Base-by-base conservation (phyloP, 2,113 vertebrate genomes). In the Siphamia tubifer region DNA sequence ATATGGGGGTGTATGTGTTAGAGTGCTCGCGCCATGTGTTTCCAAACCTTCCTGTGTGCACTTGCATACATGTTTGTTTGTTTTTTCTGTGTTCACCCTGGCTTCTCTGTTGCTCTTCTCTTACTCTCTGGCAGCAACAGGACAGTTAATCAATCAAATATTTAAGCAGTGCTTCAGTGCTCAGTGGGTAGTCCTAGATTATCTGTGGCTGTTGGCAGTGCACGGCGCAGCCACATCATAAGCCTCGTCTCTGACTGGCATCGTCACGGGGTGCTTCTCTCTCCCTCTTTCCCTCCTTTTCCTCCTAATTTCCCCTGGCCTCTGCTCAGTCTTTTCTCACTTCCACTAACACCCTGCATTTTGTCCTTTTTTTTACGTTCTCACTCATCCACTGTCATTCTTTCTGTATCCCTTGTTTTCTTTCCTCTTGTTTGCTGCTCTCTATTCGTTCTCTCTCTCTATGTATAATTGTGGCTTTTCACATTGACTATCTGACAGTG, bases 141-240 rank as follows among this genome's bases (percentile, higher is more conserved):
- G 90, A 90, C 89, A 82, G 85, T 92, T 91, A 92, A 92, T 93
- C 92, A 92, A 93, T 94, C 91, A 92, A 90, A 92, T 91, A 92
- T 91, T 91, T 90, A 90, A 92, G 90, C 90, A 89, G 89, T 78
- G 87, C 90, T 91, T 89, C 89, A 88, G 81, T 70, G 83, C 91
- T 72, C 90, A 80, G 89, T 87, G 84, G 92, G 89, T 71, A 84
- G 86, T 87, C 87, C 74, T 54, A 88, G 87, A 92, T 92, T 91
- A 92, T 89, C 82, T 77, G 76, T 77, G 82, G 63, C 83, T 82
- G 81, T 86, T 89, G 89, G 86, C 90, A 91, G 86, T 77, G 76
- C 63, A 61, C 34, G 51, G 58, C 69, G 84, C 78, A 82, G 86
- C 67, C 85, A 87, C 88, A 89, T 91, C 89, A 91, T 84, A 77